These are phyloP conservation scores for Thamnophis sirtalis DNA, from an alignment of 2,113 vertebrate genomes.

Conservation along the genomic window DNA sequence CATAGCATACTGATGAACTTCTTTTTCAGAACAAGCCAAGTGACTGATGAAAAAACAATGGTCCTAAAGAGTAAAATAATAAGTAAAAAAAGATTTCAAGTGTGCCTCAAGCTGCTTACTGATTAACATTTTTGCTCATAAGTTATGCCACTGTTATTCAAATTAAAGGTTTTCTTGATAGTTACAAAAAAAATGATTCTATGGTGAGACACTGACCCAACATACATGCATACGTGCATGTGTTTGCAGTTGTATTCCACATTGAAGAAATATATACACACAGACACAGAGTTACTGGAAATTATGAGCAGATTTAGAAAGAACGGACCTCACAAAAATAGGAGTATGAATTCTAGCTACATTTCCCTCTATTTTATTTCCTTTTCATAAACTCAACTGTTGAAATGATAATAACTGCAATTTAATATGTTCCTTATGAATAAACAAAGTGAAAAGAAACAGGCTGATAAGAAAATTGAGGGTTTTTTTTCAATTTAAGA, in stretches of 20 bases:
- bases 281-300: conserved; percentile 29
- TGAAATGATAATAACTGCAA: background rate
- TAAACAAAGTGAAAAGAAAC: background rate
- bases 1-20: conserved; percentile 70
- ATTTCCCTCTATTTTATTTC: background rate
- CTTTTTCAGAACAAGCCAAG: conserved; percentile 64
- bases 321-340: conserved; percentile 24
- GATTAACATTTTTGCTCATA: conserved; percentile 68
- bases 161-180: conserved; percentile 67
- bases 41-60: conserved; percentile 65
- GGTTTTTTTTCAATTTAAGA: background rate
- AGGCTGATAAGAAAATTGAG: background rate
- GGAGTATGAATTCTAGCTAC: background rate
- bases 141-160: conserved; percentile 63
- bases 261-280: background rate
- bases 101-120: conserved; percentile 68
- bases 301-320: conserved; percentile 43
- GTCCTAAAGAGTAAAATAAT: conserved; percentile 62
- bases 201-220: conserved; percentile 62
- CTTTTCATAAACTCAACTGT: background rate
- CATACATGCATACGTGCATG: conserved; percentile 43
- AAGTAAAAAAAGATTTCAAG: conserved; percentile 68
- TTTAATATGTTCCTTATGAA: background rate
- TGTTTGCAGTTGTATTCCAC: background rate
- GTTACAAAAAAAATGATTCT: conserved; percentile 57